Percentiles rank a stretch among this genome's conserved stretches.
Evolutionary conservation across 2,797 vertebrate genomes (phyloP).

Genomic region (Hemibagrus guttatus): DNA sequence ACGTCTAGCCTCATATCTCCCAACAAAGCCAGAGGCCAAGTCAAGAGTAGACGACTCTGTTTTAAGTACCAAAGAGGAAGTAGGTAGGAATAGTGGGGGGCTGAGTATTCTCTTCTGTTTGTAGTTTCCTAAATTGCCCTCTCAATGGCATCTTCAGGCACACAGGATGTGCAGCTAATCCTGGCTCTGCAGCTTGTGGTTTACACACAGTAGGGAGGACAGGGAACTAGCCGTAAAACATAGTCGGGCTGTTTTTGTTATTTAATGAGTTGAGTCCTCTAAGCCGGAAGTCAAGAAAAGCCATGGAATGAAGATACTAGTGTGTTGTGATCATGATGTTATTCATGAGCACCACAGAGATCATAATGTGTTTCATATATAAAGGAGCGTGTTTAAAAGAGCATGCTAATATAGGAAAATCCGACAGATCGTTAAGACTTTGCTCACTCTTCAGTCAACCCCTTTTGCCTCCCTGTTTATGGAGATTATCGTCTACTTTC

Average conservation of each 20-base stretch:
- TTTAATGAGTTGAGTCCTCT: conserved; percentile 59
- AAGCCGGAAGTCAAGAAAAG: conserved; percentile 43
- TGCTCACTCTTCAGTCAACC: conserved; percentile 46
- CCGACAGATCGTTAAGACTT: conserved; percentile 75
- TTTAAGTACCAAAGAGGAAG: conserved; percentile 48
- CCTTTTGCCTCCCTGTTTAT: conserved; percentile 65
- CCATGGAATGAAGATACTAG: conserved; percentile 58
- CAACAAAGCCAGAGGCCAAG: conserved; percentile 62
- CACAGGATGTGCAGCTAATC: conserved; percentile 74
- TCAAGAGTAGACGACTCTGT: conserved; percentile 41
- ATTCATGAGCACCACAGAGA: conserved; percentile 42
- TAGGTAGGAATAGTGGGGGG: conserved; percentile 61
- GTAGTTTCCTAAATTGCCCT: conserved; percentile 76
- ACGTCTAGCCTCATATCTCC: conserved; percentile 46
- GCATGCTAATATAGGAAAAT: conserved; percentile 57
- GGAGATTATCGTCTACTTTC: conserved; percentile 78
- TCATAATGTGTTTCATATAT: conserved; percentile 3
- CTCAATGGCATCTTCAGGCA: conserved; percentile 72
- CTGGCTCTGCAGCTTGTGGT: conserved; percentile 63
- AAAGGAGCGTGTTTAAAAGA: conserved; percentile 49
- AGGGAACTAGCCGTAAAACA: conserved; percentile 59
- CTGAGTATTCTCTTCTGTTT: conserved; percentile 74
- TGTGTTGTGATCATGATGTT: conserved; percentile 57
- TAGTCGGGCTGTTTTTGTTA: conserved; percentile 62
- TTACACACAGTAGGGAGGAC: conserved; percentile 62